These are phyloP conservation scores for Camptogramma bilineatum DNA, from an alignment of 2,888 invertebrate species.

Conservation along the genomic window DNA sequence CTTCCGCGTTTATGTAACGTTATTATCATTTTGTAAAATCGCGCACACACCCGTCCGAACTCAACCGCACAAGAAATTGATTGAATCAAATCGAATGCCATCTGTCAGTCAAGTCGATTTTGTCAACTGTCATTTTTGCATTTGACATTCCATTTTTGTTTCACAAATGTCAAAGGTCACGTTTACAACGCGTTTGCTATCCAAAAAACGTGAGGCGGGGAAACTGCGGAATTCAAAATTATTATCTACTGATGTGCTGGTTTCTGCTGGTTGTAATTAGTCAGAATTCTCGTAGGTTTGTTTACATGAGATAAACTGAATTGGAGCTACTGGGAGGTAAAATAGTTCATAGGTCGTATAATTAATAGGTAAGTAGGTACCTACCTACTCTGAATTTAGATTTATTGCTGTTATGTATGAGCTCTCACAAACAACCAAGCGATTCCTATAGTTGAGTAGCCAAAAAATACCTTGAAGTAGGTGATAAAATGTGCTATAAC, in stretches of 20 bases:
- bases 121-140: slow-evolving; percentile 2
- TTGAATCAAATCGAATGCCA: slow-evolving; percentile 7
- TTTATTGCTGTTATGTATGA: too few relatives aligned
- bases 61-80: neutral
- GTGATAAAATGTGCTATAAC: slow-evolving; percentile 77
- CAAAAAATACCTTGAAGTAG: slow-evolving; percentile 64
- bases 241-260: neutral
- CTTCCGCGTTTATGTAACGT: neutral
- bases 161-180: slow-evolving; percentile 1
- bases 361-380: too few relatives aligned
- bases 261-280: too few relatives aligned
- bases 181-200: slow-evolving; percentile 1
- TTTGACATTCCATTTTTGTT: neutral
- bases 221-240: neutral
- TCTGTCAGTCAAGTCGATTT: neutral
- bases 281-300: too few relatives aligned
- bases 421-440: too few relatives aligned
- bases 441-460: neutral
- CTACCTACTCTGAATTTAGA: too few relatives aligned
- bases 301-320: too few relatives aligned
- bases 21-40: slow-evolving; percentile 15
- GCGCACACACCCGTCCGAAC: too few relatives aligned
- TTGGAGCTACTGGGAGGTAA: too few relatives aligned
- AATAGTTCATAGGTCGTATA: too few relatives aligned
- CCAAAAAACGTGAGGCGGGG: neutral